These are phyloP conservation scores for Lampropteryx suffumata DNA, from an alignment of 2,888 invertebrate genomes.

Conservation along the genomic window DNA sequence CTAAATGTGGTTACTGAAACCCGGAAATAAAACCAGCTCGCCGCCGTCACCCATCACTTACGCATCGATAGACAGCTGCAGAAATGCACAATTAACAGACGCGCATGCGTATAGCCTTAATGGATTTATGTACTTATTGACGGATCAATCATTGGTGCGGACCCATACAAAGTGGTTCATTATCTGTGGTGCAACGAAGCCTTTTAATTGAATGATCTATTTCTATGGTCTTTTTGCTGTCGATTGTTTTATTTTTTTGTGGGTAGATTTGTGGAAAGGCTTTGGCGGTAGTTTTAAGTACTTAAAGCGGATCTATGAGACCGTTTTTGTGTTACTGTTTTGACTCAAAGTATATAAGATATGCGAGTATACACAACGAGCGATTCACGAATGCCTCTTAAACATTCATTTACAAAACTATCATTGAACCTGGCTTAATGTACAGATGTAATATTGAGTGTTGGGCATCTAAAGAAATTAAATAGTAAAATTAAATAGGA, in stretches of 20 bases:
- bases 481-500: no score
- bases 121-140: conserved; percentile 81
- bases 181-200: conserved; percentile 13
- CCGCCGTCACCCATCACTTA: conserved; percentile 21
- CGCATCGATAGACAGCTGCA: conserved; percentile 58
- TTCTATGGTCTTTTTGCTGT: conserved; percentile 40
- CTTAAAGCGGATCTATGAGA: background rate
- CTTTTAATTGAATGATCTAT: conserved; percentile 71
- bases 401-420: no score
- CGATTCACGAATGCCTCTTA: no score
- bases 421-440: no score
- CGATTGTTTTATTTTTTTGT: conserved; percentile 31
- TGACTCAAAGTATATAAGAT: no score
- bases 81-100: conserved; percentile 73
- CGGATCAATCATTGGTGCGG: conserved; percentile 75
- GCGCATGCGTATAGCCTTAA: conserved; percentile 68
- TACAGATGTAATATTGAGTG: no score
- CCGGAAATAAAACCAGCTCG: conserved; percentile 12
- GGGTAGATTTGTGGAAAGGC: conserved; percentile 7
- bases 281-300: conserved; percentile 10
- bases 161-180: conserved; percentile 42
- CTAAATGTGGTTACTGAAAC: background rate
- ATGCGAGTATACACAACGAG: no score
- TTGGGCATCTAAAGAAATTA: no score
- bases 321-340: background rate